phyloP scores from a whole-genome alignment of 2,888 invertebrate species.

The Masnerella sp. region DNA sequence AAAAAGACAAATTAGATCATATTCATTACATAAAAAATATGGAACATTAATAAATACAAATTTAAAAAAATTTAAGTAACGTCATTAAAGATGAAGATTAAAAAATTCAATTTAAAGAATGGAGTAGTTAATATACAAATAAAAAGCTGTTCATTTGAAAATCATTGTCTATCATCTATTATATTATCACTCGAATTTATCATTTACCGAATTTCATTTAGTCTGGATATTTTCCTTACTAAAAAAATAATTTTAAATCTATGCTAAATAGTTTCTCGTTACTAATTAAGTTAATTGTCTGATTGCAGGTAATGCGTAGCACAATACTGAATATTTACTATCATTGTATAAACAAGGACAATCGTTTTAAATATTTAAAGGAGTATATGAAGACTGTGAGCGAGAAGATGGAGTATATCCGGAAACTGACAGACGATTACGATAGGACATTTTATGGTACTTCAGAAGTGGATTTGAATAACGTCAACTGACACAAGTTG shows the following conservation, averaged over 20 bases:
- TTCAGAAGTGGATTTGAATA: conserved; percentile 43
- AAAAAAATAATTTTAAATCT: neutral
- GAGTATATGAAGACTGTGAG: conserved; percentile 27
- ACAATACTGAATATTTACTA: conserved; percentile 43
- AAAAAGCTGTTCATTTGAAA: too few relatives aligned
- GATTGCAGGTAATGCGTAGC: conserved; percentile 19
- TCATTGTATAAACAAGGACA: conserved; percentile 42
- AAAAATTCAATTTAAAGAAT: too few relatives aligned
- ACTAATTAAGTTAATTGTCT: neutral
- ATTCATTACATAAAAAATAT: too few relatives aligned
- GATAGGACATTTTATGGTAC: conserved; percentile 38
- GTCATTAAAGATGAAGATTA: too few relatives aligned
- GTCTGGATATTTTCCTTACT: too few relatives aligned
- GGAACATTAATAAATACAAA: too few relatives aligned
- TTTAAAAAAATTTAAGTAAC: too few relatives aligned
- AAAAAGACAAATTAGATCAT: too few relatives aligned
- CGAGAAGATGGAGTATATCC: conserved; percentile 40
- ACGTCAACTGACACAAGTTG: conserved; percentile 75
- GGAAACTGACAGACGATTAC: conserved; percentile 33
- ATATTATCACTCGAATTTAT: neutral
- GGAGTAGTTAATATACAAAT: too few relatives aligned
- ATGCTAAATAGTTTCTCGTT: neutral
- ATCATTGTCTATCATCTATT: too few relatives aligned
- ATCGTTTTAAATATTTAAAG: conserved; percentile 30
- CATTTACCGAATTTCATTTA: too few relatives aligned